Conservation (phyloP, 2,797 vertebrate genomes). For the Alca torda region DNA sequence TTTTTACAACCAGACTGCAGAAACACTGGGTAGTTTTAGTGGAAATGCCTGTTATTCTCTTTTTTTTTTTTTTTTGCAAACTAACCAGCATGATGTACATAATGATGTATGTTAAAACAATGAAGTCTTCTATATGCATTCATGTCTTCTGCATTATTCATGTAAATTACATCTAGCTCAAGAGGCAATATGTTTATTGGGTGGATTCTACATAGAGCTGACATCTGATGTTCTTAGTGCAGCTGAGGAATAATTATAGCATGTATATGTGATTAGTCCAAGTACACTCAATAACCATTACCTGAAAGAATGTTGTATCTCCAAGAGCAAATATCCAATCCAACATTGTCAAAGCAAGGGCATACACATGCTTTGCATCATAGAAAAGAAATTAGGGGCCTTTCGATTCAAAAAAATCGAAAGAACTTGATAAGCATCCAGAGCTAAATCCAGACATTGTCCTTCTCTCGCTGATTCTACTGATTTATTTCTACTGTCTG, state of each 20-base stretch:
- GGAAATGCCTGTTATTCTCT: not conserved
- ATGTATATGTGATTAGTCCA: not conserved
- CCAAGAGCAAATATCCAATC: not conserved
- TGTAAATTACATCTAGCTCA: not conserved
- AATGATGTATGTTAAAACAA: not conserved
- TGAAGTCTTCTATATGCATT: not conserved
- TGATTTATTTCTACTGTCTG: not conserved
- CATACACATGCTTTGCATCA: not conserved
- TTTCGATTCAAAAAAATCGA: not conserved
- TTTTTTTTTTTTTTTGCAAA: not conserved
- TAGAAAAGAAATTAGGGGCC: not conserved
- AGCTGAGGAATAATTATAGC: not conserved
- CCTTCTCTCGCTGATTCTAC: not conserved
- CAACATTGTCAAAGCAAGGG: rapidly evolving
- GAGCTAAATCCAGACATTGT: not conserved
- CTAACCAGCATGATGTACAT: not conserved
- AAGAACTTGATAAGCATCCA: not conserved
- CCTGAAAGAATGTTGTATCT: not conserved
- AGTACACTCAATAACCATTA: not conserved
- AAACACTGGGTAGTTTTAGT: not conserved
- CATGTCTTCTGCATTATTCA: not conserved
- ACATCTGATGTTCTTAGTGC: not conserved
- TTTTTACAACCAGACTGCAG: not conserved
- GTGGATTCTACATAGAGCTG: not conserved
- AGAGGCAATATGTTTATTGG: not conserved